Evolutionary conservation across 2,113 vertebrate genomes (phyloP).

Genomic region (Phrynosoma platyrhinos): DNA sequence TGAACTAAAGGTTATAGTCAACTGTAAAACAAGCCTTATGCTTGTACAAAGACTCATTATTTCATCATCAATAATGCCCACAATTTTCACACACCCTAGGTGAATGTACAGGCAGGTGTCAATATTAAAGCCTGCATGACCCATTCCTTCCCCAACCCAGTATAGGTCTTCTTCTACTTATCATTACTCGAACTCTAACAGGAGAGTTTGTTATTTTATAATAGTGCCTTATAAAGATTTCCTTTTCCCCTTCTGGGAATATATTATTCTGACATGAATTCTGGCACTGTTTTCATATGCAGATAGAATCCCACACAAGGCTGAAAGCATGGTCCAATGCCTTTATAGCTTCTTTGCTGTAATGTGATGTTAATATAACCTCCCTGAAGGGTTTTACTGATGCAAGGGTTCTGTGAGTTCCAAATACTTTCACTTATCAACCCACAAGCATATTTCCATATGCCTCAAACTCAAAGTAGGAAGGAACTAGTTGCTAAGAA

Average conservation of each 20-base stretch:
- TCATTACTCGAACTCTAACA: rapidly evolving
- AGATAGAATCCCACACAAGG: background rate
- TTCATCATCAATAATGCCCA: slow-evolving; percentile 3
- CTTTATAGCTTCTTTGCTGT: rapidly evolving
- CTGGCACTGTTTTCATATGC: background rate
- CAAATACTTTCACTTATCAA: slow-evolving; percentile 27
- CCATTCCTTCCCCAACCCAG: background rate
- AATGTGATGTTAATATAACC: slow-evolving; percentile 16
- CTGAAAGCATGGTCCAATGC: background rate
- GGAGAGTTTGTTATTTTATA: slow-evolving; percentile 16
- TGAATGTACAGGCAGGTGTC: slow-evolving; percentile 6
- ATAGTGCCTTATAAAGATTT: rapidly evolving
- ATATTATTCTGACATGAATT: slow-evolving; percentile 26
- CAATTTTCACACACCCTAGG: background rate
- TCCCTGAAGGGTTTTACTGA: background rate
- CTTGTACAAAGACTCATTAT: background rate
- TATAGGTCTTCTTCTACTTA: background rate
- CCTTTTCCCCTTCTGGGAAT: slow-evolving; percentile 2
- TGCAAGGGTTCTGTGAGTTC: background rate
- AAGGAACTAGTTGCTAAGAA: slow-evolving; percentile 21
- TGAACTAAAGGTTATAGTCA: background rate
- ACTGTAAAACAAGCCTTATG: rapidly evolving
- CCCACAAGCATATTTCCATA: background rate
- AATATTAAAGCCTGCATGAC: background rate
- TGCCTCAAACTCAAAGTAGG: background rate